Percentiles rank a stretch among this genome's conserved stretches.
phyloP scores from a whole-genome alignment of 2,888 invertebrate species.

The Calliphora vomitoria region DNA sequence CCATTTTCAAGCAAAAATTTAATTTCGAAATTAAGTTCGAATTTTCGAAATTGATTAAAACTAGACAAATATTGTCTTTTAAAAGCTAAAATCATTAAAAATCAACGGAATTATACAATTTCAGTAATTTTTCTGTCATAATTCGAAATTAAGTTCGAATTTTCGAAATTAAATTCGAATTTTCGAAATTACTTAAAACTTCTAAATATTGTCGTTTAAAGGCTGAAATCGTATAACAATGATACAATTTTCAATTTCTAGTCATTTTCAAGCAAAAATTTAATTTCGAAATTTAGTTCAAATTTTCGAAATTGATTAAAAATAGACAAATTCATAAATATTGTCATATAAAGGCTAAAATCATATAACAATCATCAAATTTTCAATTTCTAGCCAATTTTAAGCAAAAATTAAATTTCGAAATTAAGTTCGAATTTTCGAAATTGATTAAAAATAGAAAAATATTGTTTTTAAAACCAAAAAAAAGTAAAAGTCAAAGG shows the following conservation, averaged over 20 bases:
- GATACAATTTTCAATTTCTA: background rate
- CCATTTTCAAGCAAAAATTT: background rate
- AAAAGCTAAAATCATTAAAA: background rate
- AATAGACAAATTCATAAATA: too few relatives aligned
- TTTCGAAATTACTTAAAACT: background rate
- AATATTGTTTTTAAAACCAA: too few relatives aligned
- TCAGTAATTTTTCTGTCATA: background rate
- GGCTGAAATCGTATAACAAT: background rate
- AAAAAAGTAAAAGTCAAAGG: too few relatives aligned
- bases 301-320: background rate
- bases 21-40: slow-evolving; percentile 10
- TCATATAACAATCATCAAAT: too few relatives aligned
- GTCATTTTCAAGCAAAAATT: background rate
- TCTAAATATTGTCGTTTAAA: background rate
- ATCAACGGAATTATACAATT: background rate
- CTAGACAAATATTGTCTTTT: background rate
- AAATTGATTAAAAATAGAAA: too few relatives aligned
- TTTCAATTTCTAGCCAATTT: too few relatives aligned
- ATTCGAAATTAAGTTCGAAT: slow-evolving; percentile 27
- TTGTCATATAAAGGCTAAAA: background rate
- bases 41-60: slow-evolving; percentile 7
- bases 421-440: too few relatives aligned
- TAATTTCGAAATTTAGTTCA: slow-evolving; percentile 4
- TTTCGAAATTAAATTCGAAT: background rate
- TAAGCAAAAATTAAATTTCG: too few relatives aligned